Evolutionary conservation across 2,797 vertebrate genomes (phyloP).

Genomic region (Argyrosomus regius): DNA sequence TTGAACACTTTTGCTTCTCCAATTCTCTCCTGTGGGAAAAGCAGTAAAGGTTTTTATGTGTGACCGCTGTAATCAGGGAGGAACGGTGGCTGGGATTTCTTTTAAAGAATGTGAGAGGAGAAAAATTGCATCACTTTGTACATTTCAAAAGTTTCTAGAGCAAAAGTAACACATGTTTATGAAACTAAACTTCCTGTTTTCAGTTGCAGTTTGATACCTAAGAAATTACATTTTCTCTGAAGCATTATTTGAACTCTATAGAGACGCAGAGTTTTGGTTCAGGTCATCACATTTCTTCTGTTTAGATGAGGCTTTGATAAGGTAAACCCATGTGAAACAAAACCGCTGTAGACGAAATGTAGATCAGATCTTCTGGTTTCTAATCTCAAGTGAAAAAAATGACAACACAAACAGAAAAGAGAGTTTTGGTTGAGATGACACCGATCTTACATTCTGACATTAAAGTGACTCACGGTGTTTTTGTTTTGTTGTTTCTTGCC

Average conservation of each 20-base stretch:
- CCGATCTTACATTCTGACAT: not conserved
- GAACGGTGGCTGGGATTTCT: not conserved
- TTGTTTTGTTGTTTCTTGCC: not conserved
- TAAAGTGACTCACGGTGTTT: not conserved
- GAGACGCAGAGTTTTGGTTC: not conserved
- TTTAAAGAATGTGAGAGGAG: not conserved
- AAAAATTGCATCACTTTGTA: not conserved
- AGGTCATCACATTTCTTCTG: not conserved
- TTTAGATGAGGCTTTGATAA: not conserved
- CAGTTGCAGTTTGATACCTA: not conserved
- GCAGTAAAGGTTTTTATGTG: not conserved
- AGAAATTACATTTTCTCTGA: not conserved
- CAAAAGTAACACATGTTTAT: not conserved
- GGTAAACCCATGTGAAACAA: not conserved
- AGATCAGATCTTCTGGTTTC: not conserved
- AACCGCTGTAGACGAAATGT: not conserved
- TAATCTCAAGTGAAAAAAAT: not conserved
- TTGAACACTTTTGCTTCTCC: not conserved
- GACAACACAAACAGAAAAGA: not conserved
- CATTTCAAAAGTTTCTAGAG: not conserved
- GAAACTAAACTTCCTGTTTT: not conserved
- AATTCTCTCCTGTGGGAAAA: not conserved
- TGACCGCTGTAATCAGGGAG: conserved; percentile 4
- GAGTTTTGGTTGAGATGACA: not conserved
- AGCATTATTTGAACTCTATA: not conserved